Evolutionary conservation across 1,140 invertebrate genomes (phyloP).

Genomic region (Calosoma granatense): DNA sequence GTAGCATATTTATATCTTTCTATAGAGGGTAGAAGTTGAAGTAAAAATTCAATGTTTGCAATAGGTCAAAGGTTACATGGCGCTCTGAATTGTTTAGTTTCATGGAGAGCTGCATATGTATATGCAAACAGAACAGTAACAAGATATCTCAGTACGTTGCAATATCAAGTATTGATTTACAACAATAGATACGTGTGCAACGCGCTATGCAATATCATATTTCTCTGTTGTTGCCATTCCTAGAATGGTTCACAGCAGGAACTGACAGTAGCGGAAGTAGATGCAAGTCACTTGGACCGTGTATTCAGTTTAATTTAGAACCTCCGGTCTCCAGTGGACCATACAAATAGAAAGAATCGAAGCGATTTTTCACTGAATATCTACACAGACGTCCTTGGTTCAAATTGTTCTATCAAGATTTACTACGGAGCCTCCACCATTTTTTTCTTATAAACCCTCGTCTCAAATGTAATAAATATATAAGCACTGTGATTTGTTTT

Average conservation of each 20-base stretch:
- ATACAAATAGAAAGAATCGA: neutral
- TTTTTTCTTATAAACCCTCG: too few relatives aligned
- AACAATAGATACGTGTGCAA: too few relatives aligned
- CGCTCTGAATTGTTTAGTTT: too few relatives aligned
- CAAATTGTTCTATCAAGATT: neutral
- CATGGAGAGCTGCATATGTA: too few relatives aligned
- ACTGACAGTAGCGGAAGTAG: too few relatives aligned
- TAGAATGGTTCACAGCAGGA: too few relatives aligned
- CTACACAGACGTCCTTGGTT: neutral
- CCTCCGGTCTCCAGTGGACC: neutral
- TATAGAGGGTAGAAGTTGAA: constrained; percentile 2
- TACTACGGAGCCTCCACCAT: neutral
- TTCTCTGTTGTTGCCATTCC: too few relatives aligned
- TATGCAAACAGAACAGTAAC: too few relatives aligned
- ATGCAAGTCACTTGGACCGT: neutral
- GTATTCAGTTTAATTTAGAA: neutral
- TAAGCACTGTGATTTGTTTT: constrained; percentile 4
- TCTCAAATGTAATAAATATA: constrained; percentile 5
- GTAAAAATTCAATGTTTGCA: too few relatives aligned
- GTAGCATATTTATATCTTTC: constrained; percentile 17
- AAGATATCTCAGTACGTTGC: too few relatives aligned
- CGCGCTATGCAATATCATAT: neutral
- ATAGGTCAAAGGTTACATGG: too few relatives aligned
- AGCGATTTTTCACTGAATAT: neutral
- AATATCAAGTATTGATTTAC: too few relatives aligned